Conservation (phyloP, 2,113 vertebrate species). For the Dermatemys mawii region DNA sequence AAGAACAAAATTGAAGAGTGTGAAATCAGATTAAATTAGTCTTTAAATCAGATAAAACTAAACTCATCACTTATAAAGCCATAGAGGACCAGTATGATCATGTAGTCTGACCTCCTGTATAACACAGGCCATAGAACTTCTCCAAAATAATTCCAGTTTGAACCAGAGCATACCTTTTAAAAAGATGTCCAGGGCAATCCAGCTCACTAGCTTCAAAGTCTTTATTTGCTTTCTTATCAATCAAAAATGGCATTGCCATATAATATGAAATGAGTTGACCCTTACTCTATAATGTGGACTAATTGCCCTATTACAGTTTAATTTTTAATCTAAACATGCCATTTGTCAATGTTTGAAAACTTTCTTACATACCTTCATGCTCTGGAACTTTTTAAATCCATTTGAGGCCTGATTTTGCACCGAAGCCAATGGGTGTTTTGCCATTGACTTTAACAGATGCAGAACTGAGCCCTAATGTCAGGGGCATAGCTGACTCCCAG, state of each 20-base stretch:
- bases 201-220: background rate
- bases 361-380: background rate
- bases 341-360: background rate
- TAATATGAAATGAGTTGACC: background rate
- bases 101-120: background rate
- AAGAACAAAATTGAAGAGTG: background rate
- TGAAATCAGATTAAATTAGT: background rate
- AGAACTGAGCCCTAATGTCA: background rate
- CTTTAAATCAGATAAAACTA: background rate
- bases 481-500: background rate
- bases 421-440: background rate
- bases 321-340: constrained; percentile 15
- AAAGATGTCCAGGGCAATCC: background rate
- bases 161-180: background rate
- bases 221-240: background rate
- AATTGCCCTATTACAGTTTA: background rate
- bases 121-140: background rate
- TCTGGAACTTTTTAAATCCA: background rate
- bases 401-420: background rate
- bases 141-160: background rate
- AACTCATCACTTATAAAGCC: background rate
- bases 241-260: background rate
- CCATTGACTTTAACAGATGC: background rate
- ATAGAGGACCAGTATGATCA: background rate
- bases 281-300: background rate